Conservation (phyloP, 2,888 invertebrate genomes). For the Acanthosepion lycidas region DNA sequence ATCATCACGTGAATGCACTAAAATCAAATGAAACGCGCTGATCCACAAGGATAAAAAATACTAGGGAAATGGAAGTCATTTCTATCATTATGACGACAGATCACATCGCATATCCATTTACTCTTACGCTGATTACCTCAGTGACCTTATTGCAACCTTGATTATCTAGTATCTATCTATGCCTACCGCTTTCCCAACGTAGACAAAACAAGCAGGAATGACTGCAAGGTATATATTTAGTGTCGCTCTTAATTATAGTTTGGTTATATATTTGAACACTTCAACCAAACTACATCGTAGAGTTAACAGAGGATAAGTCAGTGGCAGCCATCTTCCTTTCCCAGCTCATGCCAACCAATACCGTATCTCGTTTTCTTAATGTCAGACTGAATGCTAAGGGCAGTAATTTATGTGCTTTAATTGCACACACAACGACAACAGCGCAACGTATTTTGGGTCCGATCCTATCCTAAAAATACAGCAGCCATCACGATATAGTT, state of each 20-base stretch:
- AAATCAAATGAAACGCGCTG: no score
- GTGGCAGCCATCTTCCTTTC: background rate
- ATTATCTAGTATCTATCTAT: background rate
- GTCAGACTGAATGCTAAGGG: background rate
- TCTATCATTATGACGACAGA: no score
- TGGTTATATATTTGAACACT: background rate
- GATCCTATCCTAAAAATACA: no score
- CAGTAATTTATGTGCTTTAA: background rate
- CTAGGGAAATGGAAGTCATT: no score
- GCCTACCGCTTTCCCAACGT: background rate
- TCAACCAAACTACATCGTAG: background rate
- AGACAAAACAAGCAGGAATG: background rate
- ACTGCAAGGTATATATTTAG: background rate
- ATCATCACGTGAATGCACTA: no score
- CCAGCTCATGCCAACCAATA: background rate
- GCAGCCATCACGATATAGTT: no score
- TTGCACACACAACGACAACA: background rate
- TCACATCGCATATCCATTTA: no score
- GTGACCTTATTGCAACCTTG: background rate
- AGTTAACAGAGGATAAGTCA: background rate
- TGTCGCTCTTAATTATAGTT: slow-evolving; percentile 33
- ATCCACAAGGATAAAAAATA: no score
- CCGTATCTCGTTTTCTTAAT: background rate
- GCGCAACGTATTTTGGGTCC: background rate
- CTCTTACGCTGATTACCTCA: no score